These are phyloP conservation scores for Chaetorhynchus papuensis DNA, from an alignment of 2,113 vertebrate species.

Conservation along the genomic window DNA sequence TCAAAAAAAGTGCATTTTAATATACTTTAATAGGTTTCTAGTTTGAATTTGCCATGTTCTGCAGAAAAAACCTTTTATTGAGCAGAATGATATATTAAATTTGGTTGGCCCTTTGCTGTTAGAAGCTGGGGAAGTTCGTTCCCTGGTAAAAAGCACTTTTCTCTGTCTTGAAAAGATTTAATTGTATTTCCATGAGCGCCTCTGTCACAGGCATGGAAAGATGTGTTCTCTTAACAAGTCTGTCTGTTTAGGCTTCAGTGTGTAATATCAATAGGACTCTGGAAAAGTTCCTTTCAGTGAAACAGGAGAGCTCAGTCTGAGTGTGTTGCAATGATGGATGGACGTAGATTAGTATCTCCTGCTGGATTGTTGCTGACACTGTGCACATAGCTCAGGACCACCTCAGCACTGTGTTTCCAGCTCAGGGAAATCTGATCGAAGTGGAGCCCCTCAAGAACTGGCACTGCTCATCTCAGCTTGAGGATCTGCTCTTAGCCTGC, in stretches of 20 bases:
- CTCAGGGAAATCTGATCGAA: rapidly evolving
- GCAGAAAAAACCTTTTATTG: not conserved
- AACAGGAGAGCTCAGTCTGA: not conserved
- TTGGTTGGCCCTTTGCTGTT: not conserved
- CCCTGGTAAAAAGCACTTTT: not conserved
- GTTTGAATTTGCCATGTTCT: not conserved
- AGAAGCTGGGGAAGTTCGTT: not conserved
- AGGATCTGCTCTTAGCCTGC: not conserved
- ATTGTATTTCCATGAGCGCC: not conserved
- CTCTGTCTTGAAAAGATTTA: not conserved
- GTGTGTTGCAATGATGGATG: not conserved
- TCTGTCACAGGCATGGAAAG: not conserved
- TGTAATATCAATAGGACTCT: not conserved
- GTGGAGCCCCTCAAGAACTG: not conserved
- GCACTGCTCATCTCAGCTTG: not conserved
- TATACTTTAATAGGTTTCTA: not conserved
- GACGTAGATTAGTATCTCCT: not conserved
- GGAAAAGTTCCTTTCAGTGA: not conserved
- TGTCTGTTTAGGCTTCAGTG: not conserved
- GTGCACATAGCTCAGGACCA: not conserved
- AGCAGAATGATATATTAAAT: not conserved
- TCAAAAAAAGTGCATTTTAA: not conserved
- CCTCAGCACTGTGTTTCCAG: not conserved
- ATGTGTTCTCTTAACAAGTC: not conserved
- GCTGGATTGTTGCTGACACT: not conserved